Conservation (phyloP, 2,797 vertebrate genomes). For the Schizopygopsis malacanthus region DNA sequence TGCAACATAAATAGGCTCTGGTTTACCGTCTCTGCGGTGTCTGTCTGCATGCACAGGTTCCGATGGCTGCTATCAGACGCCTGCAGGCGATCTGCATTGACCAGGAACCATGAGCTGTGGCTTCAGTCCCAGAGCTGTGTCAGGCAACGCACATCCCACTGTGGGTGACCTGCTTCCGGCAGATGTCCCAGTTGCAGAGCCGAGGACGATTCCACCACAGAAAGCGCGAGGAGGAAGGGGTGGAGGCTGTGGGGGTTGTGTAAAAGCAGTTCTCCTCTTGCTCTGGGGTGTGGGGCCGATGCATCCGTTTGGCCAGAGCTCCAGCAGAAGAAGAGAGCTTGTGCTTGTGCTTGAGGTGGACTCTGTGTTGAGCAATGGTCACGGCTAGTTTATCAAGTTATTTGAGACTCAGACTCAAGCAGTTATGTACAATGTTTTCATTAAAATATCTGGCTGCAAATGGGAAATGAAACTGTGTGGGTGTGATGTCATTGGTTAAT, state of each 20-base stretch:
- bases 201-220: slow-evolving; percentile 84
- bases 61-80: slow-evolving; percentile 67
- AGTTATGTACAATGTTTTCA: background rate
- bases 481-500: background rate
- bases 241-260: slow-evolving; percentile 73
- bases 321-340: slow-evolving; percentile 1
- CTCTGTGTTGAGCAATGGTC: background rate
- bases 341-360: slow-evolving; percentile 18
- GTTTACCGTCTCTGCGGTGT: slow-evolving; percentile 64
- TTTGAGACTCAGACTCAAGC: background rate
- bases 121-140: slow-evolving; percentile 79
- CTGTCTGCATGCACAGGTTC: slow-evolving; percentile 62
- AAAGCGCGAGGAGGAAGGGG: slow-evolving; percentile 70
- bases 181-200: slow-evolving; percentile 87
- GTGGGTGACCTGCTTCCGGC: slow-evolving; percentile 90
- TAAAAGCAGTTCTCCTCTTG: slow-evolving; percentile 78
- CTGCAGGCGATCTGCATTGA: slow-evolving; percentile 72
- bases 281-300: slow-evolving; percentile 66
- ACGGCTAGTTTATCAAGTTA: background rate
- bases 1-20: slow-evolving; percentile 69
- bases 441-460: background rate
- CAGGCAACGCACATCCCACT: slow-evolving; percentile 83
- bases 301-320: slow-evolving; percentile 58
- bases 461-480: background rate
- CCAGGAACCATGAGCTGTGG: slow-evolving; percentile 82